Evolutionary conservation across 2,888 invertebrate species (phyloP).

Genomic region (Serrognathus titanus): DNA sequence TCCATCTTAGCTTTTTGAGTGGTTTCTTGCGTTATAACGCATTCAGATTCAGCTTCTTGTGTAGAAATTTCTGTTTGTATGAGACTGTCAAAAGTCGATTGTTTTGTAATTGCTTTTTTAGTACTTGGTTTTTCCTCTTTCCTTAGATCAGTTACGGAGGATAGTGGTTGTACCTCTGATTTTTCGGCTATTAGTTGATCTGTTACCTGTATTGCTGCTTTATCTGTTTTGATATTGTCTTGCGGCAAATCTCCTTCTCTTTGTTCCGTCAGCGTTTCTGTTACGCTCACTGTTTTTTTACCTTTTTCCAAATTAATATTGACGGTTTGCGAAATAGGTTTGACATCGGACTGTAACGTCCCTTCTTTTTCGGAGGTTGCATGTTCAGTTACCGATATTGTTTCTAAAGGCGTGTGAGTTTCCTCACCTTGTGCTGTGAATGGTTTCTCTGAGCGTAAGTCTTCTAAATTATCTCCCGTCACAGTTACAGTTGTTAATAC

Average conservation of each 20-base stretch:
- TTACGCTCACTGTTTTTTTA: conserved; percentile 29
- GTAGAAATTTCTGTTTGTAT: conserved; percentile 33
- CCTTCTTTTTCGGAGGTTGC: conserved; percentile 44
- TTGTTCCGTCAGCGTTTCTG: conserved; percentile 39
- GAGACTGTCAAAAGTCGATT: conserved; percentile 35
- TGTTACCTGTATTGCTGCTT: conserved; percentile 29
- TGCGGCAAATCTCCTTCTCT: conserved; percentile 38
- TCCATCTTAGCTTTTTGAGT: conserved; percentile 19
- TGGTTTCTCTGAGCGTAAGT: conserved; percentile 30
- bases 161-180: conserved; percentile 20
- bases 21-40: conserved; percentile 24
- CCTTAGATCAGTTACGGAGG: conserved; percentile 15
- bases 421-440: conserved; percentile 34
- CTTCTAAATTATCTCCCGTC: conserved; percentile 29
- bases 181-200: conserved; percentile 27
- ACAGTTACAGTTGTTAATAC: conserved; percentile 32
- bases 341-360: conserved; percentile 31
- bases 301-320: conserved; percentile 18
- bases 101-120: conserved; percentile 31
- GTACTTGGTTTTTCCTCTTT: conserved; percentile 9
- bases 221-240: conserved; percentile 31
- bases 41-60: conserved; percentile 37
- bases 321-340: conserved; percentile 36
- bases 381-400: conserved; percentile 37
- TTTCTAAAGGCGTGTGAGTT: conserved; percentile 38